phyloP scores from a whole-genome alignment of 1,140 invertebrate species.

The Campoletis sonorensis region DNA sequence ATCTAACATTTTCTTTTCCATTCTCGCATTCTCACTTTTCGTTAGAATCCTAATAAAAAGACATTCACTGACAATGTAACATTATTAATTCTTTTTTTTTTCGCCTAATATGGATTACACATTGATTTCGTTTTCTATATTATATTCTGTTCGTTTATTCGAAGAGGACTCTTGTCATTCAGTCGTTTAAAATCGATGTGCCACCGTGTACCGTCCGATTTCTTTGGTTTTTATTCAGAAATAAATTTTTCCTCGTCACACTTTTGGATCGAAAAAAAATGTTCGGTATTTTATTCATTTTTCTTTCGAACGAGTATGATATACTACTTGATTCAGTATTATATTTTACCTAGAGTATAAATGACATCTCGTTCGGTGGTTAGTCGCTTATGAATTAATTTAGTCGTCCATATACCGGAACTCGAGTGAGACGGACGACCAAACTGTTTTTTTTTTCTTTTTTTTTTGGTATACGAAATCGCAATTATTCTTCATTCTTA shows the following conservation, averaged over 20 bases:
- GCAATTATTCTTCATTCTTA: constrained; percentile 29
- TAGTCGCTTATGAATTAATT: constrained; percentile 12
- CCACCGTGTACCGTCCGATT: constrained; percentile 16
- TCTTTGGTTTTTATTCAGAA: neutral
- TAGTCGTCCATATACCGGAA: constrained; percentile 30
- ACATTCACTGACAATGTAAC: constrained; percentile 42
- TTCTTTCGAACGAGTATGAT: constrained; percentile 14
- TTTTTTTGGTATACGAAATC: constrained; percentile 39
- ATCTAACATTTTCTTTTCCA: constrained; percentile 25
- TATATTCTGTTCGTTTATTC: constrained; percentile 46
- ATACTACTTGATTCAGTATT: neutral
- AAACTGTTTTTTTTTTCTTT: constrained; percentile 17
- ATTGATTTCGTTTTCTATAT: constrained; percentile 58
- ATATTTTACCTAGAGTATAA: constrained; percentile 19
- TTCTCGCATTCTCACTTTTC: constrained; percentile 38
- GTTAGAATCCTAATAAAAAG: constrained; percentile 49
- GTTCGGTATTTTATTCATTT: neutral
- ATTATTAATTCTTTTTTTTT: constrained; percentile 38
- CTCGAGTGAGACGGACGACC: constrained; percentile 41
- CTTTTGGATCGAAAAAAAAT: constrained; percentile 11
- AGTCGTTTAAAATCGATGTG: constrained; percentile 18
- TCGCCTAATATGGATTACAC: constrained; percentile 67
- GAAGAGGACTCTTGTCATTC: neutral
- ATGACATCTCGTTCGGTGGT: constrained; percentile 15
- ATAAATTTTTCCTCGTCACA: neutral